phyloP scores from a whole-genome alignment of 2,797 vertebrate species.

The Microchirus variegatus region DNA sequence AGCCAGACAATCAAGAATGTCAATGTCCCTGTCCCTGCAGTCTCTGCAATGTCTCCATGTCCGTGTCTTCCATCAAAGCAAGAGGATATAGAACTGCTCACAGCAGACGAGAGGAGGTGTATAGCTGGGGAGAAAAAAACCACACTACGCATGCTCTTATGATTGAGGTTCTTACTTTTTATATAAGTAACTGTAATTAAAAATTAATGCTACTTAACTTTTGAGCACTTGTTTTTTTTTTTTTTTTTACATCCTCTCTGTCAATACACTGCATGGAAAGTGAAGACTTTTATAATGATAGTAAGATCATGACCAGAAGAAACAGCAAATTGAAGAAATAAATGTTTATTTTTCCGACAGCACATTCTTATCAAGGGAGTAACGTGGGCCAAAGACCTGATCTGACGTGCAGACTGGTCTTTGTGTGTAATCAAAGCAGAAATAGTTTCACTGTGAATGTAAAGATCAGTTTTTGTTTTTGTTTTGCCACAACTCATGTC shows the following conservation, averaged over 20 bases:
- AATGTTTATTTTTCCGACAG: conserved; percentile 75
- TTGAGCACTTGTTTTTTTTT: conserved; percentile 1
- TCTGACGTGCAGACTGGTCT: background rate
- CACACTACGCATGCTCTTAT: conserved; percentile 70
- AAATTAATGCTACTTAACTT: conserved; percentile 57
- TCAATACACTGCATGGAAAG: background rate
- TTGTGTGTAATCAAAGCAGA: conserved; percentile 36
- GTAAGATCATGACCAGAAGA: background rate
- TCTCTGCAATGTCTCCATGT: conserved; percentile 48
- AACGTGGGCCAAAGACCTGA: conserved; percentile 12
- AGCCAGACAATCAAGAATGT: conserved; percentile 75
- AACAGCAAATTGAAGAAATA: conserved; percentile 66
- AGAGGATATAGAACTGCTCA: conserved; percentile 46
- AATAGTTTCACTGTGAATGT: conserved; percentile 29
- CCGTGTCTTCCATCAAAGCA: conserved; percentile 57
- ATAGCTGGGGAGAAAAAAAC: conserved; percentile 44
- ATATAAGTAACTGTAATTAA: conserved; percentile 83
- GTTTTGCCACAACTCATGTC: conserved; percentile 2
- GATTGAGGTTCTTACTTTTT: conserved; percentile 78
- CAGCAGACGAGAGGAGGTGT: conserved; percentile 34
- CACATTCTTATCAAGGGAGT: conserved; percentile 46
- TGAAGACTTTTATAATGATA: background rate
- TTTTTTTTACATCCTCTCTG: background rate
- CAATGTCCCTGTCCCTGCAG: conserved; percentile 45
- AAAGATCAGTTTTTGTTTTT: conserved; percentile 5